A percentile compares a stretch with the other conserved stretches of the same genome.
Evolutionary conservation across 2,888 invertebrate species (phyloP).

Genomic region (Hypercompe scribonia): DNA sequence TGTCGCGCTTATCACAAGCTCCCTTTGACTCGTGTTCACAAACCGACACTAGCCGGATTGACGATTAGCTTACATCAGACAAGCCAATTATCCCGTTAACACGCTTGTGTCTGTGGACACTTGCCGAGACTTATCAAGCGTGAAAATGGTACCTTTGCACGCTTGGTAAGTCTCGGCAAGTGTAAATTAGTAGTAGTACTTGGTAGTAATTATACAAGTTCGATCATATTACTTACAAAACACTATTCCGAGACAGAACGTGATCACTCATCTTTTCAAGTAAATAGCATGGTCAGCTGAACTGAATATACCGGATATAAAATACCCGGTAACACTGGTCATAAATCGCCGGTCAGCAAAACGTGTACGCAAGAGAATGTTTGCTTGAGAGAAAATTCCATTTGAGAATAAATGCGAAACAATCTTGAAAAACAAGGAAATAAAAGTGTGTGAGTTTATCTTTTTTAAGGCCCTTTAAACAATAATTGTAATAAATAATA

Average conservation of each 20-base stretch:
- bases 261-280: slow-evolving; percentile 2
- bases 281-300: not conserved
- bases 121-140: too few relatives aligned
- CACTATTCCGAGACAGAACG: not conserved
- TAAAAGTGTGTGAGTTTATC: not conserved
- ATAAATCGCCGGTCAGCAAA: not conserved
- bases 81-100: too few relatives aligned
- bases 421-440: not conserved
- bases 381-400: too few relatives aligned
- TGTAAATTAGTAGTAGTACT: too few relatives aligned
- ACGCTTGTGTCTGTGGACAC: too few relatives aligned
- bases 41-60: too few relatives aligned
- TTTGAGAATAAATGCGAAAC: not conserved
- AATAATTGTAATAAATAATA: too few relatives aligned
- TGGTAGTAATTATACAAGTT: not conserved
- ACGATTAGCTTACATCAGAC: too few relatives aligned
- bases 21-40: too few relatives aligned
- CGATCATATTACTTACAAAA: not conserved
- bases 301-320: not conserved
- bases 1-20: too few relatives aligned
- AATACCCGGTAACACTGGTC: not conserved
- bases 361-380: not conserved
- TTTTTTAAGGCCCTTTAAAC: not conserved
- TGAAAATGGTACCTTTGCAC: too few relatives aligned
- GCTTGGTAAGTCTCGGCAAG: too few relatives aligned